Evolutionary conservation across 35 echinoderm and acorn worm species (phyloP), one percentile per base, ranked within the genome.

Genomic region (Apostichopus japonicus): DNA sequence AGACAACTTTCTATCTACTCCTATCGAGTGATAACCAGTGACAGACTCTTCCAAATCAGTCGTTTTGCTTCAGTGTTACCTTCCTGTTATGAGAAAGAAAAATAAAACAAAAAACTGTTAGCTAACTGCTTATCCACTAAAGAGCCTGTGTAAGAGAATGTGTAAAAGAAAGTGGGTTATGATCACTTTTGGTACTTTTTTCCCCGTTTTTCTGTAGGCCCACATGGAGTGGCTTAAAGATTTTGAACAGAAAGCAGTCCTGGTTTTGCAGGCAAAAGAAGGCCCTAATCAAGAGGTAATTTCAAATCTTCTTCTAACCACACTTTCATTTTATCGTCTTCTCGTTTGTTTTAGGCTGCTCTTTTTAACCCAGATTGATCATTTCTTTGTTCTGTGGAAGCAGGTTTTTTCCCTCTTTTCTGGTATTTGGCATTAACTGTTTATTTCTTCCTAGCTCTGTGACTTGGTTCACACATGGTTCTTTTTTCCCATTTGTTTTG

Each of bases 211-310:
- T 90, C 23, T 58, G 7, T 79, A 97, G 95, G 91, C 1, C 51
- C 86, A 97, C 79, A 90, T 93, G 81, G 91, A 97, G 21, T 97
- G 95, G 95, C 54, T 97, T 53, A 71, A 52, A 19, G 67, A 92
- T 63, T 97, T 97, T 97, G 93, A 97, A 90, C 61, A 93, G 51
- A 70, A 94, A 65, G 95, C 95, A 56, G 53, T 77, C 13, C 24
- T 94, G 79, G 22, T 90, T 77, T 77, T 97, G 72, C 87, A 76
- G 65, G 86, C 84, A 71, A 77, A 92, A 87, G 59, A 79, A 92
- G 86, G 92, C 33, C 54, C 79, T 83, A 55, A 52, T 54, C 51
- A 24, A 83, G 79, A 83, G 79, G 79, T 83, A 54, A 83, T 10
- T n/a, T 6, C 24, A 52, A 15, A 4, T 14, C 0, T 67, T 67